A percentile compares a stretch with the other conserved stretches of the same genome.
Conservation (phyloP, 2,113 vertebrate genomes). For the Arenaria interpres region DNA sequence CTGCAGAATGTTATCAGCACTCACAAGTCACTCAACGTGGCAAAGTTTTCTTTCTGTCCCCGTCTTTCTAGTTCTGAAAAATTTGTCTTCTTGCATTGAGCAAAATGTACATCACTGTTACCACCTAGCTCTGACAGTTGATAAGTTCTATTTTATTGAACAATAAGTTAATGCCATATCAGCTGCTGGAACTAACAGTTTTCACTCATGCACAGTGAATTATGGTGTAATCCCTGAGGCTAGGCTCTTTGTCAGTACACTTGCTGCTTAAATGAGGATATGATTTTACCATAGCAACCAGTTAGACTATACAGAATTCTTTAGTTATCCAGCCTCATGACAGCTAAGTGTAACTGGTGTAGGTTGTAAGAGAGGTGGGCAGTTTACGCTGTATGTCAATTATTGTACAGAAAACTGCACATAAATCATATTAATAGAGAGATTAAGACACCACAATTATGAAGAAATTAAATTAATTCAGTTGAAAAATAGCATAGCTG, state of each 20-base stretch:
- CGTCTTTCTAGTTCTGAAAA: background rate
- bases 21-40: background rate
- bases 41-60: background rate
- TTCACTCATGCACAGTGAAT: background rate
- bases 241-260: background rate
- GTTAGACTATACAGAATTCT: background rate
- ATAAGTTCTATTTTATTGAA: background rate
- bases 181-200: background rate
- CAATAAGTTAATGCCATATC: background rate
- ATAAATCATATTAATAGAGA: background rate
- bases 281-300: background rate
- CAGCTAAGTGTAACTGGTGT: background rate
- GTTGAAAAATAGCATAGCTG: background rate
- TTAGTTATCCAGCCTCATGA: background rate
- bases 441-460: background rate
- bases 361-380: background rate
- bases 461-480: background rate
- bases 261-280: background rate
- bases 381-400: background rate
- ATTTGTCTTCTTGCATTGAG: background rate
- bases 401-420: background rate
- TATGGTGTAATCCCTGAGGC: background rate
- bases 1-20: background rate
- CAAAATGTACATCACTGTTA: background rate
- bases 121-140: background rate